Evolutionary conservation across 2,888 invertebrate genomes (phyloP).

Genomic region (Hyalella azteca): DNA sequence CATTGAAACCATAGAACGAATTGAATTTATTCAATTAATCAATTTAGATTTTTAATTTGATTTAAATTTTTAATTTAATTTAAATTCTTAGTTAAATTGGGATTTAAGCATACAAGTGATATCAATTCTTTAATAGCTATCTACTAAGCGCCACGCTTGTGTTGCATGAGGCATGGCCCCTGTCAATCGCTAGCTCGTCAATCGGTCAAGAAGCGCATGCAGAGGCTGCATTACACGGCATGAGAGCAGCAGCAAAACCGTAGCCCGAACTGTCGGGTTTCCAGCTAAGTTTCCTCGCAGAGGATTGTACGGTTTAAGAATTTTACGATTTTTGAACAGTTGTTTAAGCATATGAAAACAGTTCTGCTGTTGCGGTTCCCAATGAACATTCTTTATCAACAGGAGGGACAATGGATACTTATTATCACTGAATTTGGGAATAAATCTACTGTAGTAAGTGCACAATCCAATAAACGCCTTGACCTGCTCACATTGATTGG

Average conservation of each 20-base stretch:
- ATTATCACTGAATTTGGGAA: background rate
- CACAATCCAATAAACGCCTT: background rate
- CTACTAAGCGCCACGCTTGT: no score
- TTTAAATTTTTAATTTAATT: no score
- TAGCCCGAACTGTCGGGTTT: slow-evolving; percentile 9
- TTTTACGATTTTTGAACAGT: background rate
- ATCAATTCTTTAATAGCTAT: no score
- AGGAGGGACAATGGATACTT: background rate
- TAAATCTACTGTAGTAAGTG: background rate
- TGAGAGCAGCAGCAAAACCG: background rate
- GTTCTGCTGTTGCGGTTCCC: background rate
- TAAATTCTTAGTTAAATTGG: no score
- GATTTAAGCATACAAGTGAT: no score
- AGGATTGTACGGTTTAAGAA: slow-evolving; percentile 6
- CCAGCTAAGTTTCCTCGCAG: background rate
- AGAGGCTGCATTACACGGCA: no score
- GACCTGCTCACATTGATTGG: background rate
- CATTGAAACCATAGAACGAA: no score
- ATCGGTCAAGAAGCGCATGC: no score
- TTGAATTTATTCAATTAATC: no score
- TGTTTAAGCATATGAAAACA: background rate
- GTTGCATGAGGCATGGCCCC: no score
- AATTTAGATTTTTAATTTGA: no score
- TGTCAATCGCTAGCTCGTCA: no score
- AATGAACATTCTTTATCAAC: background rate